Conservation (phyloP, 2,888 invertebrate genomes). For the Agonopterix arenella region DNA sequence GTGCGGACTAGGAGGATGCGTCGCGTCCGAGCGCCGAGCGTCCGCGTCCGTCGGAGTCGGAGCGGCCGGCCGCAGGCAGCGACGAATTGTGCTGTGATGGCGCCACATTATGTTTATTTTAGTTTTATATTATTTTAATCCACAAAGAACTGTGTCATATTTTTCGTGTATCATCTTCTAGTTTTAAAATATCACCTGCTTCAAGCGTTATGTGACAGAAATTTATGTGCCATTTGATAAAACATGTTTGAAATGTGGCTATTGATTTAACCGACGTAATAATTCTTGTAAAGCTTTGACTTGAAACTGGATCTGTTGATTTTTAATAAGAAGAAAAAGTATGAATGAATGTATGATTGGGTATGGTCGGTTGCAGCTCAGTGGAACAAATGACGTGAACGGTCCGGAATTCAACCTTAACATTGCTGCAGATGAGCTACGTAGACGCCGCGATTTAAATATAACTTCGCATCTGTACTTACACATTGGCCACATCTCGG, state of each 20-base stretch:
- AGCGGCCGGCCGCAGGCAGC: background rate
- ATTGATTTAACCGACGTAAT: too few species aligned
- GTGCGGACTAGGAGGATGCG: too few species aligned
- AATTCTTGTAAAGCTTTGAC: too few species aligned
- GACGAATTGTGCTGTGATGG: slow-evolving; percentile 6
- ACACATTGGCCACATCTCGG: slow-evolving; percentile 13
- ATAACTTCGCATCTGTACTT: slow-evolving; percentile 44
- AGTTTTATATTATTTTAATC: slow-evolving; percentile 61
- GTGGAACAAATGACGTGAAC: slow-evolving; percentile 50
- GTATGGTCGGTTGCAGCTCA: background rate
- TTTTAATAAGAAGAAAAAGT: background rate
- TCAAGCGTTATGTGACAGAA: too few species aligned
- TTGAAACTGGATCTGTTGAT: too few species aligned
- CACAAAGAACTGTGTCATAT: slow-evolving; percentile 50
- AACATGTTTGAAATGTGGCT: too few species aligned
- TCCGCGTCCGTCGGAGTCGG: background rate
- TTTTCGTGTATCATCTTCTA: background rate
- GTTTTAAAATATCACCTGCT: too few species aligned
- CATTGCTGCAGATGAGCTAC: slow-evolving; percentile 62
- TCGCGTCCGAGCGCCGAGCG: background rate
- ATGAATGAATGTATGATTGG: background rate
- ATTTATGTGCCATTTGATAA: too few species aligned
- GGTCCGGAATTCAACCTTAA: slow-evolving; percentile 70
- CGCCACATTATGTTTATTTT: slow-evolving; percentile 28
- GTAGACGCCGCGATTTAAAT: slow-evolving; percentile 58